These are phyloP conservation scores for Laticauda laticaudata DNA, from an alignment of 2,113 vertebrate genomes.

Conservation along the genomic window DNA sequence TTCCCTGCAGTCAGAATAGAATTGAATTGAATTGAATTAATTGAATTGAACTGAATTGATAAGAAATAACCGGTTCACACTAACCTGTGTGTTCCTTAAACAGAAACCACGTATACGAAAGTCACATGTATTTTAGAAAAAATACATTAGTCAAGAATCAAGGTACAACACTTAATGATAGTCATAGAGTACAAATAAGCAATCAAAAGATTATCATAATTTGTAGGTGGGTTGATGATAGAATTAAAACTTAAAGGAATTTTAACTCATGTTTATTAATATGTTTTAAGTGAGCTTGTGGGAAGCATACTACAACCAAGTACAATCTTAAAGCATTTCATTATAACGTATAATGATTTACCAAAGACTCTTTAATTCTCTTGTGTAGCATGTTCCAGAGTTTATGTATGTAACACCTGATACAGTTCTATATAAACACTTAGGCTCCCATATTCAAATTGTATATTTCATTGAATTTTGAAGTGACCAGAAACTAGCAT, in stretches of 20 bases:
- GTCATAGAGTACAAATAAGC: no score
- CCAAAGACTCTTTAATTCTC: slow-evolving; percentile 11
- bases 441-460: background rate
- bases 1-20: background rate
- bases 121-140: no score
- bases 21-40: no score
- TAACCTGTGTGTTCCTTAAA: no score
- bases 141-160: no score
- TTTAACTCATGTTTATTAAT: background rate
- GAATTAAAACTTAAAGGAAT: slow-evolving; percentile 17
- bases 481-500: background rate
- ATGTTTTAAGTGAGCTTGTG: slow-evolving; percentile 21
- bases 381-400: slow-evolving; percentile 46
- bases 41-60: no score
- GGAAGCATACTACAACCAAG: slow-evolving; percentile 9
- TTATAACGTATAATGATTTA: slow-evolving; percentile 31
- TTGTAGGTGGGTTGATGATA: background rate
- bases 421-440: background rate
- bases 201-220: background rate
- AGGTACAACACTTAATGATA: no score
- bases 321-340: background rate
- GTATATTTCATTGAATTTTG: background rate
- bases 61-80: no score
- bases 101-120: no score
- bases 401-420: slow-evolving; percentile 42